Base-by-base conservation (phyloP, 2,888 invertebrate species). In the Orchesella flavescens region DNA sequence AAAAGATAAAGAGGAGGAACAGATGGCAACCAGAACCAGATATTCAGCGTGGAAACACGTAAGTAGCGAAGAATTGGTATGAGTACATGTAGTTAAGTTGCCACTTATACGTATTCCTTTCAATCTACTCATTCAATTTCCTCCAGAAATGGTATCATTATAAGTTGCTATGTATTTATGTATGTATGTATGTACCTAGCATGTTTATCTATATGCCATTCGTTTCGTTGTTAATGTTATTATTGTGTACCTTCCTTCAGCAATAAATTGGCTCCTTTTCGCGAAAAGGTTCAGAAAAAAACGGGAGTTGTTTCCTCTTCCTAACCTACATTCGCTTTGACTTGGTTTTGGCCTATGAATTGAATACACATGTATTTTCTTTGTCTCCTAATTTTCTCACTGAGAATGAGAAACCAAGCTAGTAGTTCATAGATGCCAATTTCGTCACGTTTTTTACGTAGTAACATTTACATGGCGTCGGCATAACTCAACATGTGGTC, bases 271-370 rank as follows among this genome's bases (percentile, higher is more conserved):
- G 7, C 2, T 34, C 34, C 7, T 4, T 7, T 34, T 34, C 34
- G 34, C 34, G 34, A 34, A 34, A 34, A 34, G 2, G 53, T n/a
- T n/a, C n/a, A 19, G 3, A 19, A 57, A 57, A 57, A 57, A 57
- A 57, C 57, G 57, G 57, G 57, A 57, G n/a, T n/a, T 57, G 57
- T 57, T 57, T 57, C 57, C 57, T 57, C 57, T 57, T 57, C 57
- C 57, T 57, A 57, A 57, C 57, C 57, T 57, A 57, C n/a, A 17
- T 57, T 57, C 57, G 34, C 34, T 34, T 34, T n/a, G n/a, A n/a
- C n/a, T n/a, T n/a, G n/a, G n/a, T n/a, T n/a, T 7, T 34, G 34
- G 34, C 34, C 34, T 7, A 34, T 2, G 34, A n/a, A n/a, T n/a
- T n/a, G n/a, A n/a, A n/a, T n/a, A n/a, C n/a, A 2, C 34, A 7